Conservation (phyloP, 2,113 vertebrate species). For the Cyprinodon variegatus region DNA sequence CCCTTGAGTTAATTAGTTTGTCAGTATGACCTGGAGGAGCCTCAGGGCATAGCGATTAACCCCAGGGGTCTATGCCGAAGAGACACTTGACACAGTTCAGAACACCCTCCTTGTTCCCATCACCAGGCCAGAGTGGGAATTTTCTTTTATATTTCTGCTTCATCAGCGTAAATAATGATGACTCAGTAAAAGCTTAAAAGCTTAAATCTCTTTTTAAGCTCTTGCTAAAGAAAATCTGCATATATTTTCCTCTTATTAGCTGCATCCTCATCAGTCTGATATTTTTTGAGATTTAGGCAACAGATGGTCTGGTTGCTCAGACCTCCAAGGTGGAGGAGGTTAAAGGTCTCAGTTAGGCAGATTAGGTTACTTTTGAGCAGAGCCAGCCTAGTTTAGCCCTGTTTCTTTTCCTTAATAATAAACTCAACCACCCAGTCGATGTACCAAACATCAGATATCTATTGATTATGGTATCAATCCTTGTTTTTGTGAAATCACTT, state of each 20-base stretch:
- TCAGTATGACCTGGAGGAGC: not conserved
- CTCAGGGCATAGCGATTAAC: slow-evolving; percentile 12
- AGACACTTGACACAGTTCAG: slow-evolving; percentile 1
- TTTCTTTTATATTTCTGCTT: slow-evolving; percentile 7
- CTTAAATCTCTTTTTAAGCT: not conserved
- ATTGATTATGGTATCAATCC: not conserved
- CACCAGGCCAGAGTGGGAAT: not conserved
- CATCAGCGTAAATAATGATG: slow-evolving; percentile 15
- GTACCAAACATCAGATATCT: not conserved
- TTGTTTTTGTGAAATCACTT: not conserved
- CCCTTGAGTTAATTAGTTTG: not conserved
- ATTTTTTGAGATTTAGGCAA: not conserved
- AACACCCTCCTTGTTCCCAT: not conserved
- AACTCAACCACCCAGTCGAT: not conserved
- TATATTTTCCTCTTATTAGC: not conserved
- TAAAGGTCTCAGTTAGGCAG: slow-evolving; percentile 7
- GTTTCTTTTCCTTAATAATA: slow-evolving; percentile 18
- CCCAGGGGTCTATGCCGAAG: not conserved
- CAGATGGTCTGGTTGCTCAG: slow-evolving; percentile 5
- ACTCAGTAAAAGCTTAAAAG: slow-evolving; percentile 1
- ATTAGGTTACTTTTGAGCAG: slow-evolving; percentile 2
- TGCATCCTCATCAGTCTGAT: slow-evolving; percentile 2
- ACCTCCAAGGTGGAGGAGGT: slow-evolving; percentile 22
- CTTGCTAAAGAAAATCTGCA: slow-evolving; percentile 3
- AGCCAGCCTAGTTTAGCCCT: slow-evolving; percentile 1